Evolutionary conservation across 2,888 invertebrate species (phyloP).

Genomic region (Drosophila paracracens): DNA sequence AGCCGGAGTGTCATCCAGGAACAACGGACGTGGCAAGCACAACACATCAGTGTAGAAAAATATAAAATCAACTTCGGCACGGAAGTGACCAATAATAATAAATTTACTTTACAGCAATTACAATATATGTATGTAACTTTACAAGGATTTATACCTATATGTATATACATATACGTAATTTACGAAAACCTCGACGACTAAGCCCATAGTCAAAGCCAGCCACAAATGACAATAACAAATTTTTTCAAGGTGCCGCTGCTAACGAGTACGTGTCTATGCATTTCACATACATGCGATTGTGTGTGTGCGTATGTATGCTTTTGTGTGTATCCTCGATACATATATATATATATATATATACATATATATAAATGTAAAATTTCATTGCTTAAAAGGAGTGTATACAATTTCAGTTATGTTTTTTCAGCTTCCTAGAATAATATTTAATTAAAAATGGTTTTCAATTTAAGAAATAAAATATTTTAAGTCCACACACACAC

Average conservation of each 20-base stretch:
- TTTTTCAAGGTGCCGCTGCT: constrained; percentile 44
- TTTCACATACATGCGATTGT: constrained; percentile 12
- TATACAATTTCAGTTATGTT: background rate
- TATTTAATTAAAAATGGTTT: background rate
- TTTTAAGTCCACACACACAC: background rate
- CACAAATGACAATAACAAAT: constrained; percentile 19
- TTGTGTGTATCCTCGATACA: background rate
- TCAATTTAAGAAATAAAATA: background rate
- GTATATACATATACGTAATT: background rate
- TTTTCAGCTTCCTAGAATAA: background rate
- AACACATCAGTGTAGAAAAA: background rate
- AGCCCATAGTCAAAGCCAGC: constrained; percentile 23
- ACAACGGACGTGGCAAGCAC: background rate
- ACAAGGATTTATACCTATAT: background rate
- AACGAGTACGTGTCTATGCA: constrained; percentile 17
- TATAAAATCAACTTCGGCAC: background rate
- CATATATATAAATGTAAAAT: background rate
- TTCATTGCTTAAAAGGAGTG: constrained; percentile 10
- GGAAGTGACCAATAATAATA: background rate
- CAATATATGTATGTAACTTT: background rate
- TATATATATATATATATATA: background rate
- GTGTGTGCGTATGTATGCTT: background rate
- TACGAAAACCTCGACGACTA: constrained; percentile 26
- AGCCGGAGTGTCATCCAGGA: background rate
- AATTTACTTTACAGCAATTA: background rate